Percentiles rank a stretch among this genome's conserved stretches.
These are phyloP conservation scores for Scotopteryx bipunctaria DNA, from an alignment of 2,888 invertebrate genomes.

Conservation along the genomic window DNA sequence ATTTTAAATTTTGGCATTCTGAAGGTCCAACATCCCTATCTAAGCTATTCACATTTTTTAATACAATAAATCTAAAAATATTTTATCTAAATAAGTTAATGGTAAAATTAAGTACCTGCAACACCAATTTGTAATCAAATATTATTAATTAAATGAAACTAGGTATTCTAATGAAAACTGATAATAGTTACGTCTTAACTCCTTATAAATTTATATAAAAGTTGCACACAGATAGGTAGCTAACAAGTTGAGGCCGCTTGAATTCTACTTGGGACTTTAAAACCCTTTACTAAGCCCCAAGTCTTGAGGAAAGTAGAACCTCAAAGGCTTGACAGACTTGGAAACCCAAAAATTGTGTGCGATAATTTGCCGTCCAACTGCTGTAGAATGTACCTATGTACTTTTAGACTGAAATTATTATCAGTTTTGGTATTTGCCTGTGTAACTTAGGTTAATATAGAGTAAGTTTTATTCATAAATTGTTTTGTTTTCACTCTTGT, in stretches of 20 bases:
- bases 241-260: too few relatives aligned
- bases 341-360: too few relatives aligned
- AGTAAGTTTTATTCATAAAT: slow-evolving; percentile 15
- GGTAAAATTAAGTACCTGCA: slow-evolving; percentile 58
- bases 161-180: slow-evolving; percentile 20
- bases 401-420: slow-evolving; percentile 19
- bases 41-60: neutral
- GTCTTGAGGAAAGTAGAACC: too few relatives aligned
- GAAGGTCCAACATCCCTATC: neutral
- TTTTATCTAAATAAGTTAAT: slow-evolving; percentile 4
- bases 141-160: slow-evolving; percentile 18
- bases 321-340: too few relatives aligned
- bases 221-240: too few relatives aligned
- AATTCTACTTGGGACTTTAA: too few relatives aligned
- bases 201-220: too few relatives aligned
- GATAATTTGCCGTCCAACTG: slow-evolving; percentile 32
- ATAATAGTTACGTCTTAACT: slow-evolving; percentile 6
- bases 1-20: neutral
- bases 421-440: slow-evolving; percentile 26
- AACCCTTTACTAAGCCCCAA: too few relatives aligned
- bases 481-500: slow-evolving; percentile 9
- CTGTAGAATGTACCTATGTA: neutral
- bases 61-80: neutral
- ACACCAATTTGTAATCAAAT: slow-evolving; percentile 44
- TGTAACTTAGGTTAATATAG: slow-evolving; percentile 16